Conservation (phyloP, 2,888 invertebrate genomes). For the Branchellion lobata region DNA sequence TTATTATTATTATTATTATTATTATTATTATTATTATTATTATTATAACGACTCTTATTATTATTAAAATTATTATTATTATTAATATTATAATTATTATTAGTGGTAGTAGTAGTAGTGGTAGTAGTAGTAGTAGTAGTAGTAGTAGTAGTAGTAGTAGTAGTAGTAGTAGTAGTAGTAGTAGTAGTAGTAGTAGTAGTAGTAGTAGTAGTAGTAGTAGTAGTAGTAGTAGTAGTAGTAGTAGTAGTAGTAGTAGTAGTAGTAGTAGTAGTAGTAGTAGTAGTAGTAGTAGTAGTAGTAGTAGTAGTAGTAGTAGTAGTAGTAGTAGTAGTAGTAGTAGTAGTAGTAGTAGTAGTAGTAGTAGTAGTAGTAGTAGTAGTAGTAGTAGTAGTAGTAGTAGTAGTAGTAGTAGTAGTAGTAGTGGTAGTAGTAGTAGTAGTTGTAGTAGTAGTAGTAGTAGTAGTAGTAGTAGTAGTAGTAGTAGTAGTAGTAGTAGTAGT, state of each 20-base stretch:
- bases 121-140: too few relatives aligned
- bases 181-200: conserved; percentile 14
- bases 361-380: conserved; percentile 33
- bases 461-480: conserved; percentile 31
- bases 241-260: conserved; percentile 24
- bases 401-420: conserved; percentile 37
- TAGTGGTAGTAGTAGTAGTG: too few relatives aligned
- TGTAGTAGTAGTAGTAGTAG: conserved; percentile 32
- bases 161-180: conserved; percentile 26
- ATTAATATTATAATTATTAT: too few relatives aligned
- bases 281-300: conserved; percentile 30
- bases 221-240: conserved; percentile 8
- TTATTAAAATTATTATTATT: too few relatives aligned
- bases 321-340: conserved; percentile 35
- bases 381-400: conserved; percentile 33
- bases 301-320: conserved; percentile 37
- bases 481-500: conserved; percentile 31
- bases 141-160: conserved; percentile 1
- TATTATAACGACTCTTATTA: too few relatives aligned
- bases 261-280: conserved; percentile 1
- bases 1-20: too few relatives aligned
- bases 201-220: conserved; percentile 21
- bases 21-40: too few relatives aligned
- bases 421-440: conserved; percentile 33
- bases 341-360: conserved; percentile 33